These are phyloP conservation scores for Meandrina meandrites DNA, from an alignment of 92 coral and sea anemone species.

Conservation along the genomic window DNA sequence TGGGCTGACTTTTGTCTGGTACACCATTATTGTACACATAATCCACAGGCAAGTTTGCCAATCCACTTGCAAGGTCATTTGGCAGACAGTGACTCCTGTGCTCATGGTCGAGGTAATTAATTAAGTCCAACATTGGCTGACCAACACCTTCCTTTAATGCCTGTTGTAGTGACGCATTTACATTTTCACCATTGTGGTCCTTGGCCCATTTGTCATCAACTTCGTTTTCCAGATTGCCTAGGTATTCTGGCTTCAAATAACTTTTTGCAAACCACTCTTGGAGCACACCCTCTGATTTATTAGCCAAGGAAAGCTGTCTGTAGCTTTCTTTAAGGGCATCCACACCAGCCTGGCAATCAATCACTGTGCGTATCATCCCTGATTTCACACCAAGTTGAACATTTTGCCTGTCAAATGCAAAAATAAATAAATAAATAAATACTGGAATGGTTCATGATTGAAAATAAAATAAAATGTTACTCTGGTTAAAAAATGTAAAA, in stretches of 20 bases:
- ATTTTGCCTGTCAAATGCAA: conserved; percentile 62
- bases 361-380: conserved; percentile 87
- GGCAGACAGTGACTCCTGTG: conserved; percentile 87
- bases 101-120: conserved; percentile 61
- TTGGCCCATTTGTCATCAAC: conserved; percentile 66
- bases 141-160: conserved; percentile 76
- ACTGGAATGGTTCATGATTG: too few relatives aligned
- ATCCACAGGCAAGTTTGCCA: conserved; percentile 78
- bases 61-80: conserved; percentile 86
- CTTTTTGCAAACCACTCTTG: conserved; percentile 67
- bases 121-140: conserved; percentile 70
- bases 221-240: conserved; percentile 40
- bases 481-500: too few relatives aligned
- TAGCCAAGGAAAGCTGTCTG: conserved; percentile 57
- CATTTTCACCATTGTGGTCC: conserved; percentile 45
- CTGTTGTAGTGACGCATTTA: conserved; percentile 51
- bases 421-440: too few relatives aligned
- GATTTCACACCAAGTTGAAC: conserved; percentile 79
- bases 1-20: conserved; percentile 66
- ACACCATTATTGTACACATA: conserved; percentile 76
- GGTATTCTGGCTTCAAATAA: conserved; percentile 37
- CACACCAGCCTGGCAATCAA: conserved; percentile 79
- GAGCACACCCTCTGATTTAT: conserved; percentile 65
- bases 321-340: conserved; percentile 79
- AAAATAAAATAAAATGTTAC: too few relatives aligned